A percentile compares a stretch with the other conserved stretches of the same genome.
Conservation (phyloP, 1,140 invertebrate species). For the Lepidostoma basale region DNA sequence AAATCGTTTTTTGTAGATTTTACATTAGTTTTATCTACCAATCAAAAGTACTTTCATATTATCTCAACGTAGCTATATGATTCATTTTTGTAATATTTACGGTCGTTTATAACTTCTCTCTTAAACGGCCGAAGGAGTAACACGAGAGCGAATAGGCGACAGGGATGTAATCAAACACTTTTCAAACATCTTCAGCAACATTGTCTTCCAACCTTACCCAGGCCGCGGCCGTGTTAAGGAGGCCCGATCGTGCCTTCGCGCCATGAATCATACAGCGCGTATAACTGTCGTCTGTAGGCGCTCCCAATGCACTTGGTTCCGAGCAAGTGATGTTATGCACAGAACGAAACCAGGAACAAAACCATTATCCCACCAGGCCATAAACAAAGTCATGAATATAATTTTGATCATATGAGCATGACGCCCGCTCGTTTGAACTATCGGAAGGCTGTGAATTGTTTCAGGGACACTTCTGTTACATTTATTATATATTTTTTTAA, state of each 20-base stretch:
- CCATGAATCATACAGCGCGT: slow-evolving; percentile 9
- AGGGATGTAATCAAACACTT: too few species aligned
- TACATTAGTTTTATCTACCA: too few species aligned
- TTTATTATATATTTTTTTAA: too few species aligned
- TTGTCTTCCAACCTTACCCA: not conserved
- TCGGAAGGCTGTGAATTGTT: slow-evolving; percentile 9
- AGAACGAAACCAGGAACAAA: slow-evolving; percentile 34
- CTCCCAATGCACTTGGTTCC: not conserved
- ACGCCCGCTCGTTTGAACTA: slow-evolving; percentile 17
- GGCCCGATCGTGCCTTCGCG: not conserved
- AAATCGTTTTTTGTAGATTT: too few species aligned
- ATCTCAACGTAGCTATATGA: too few species aligned
- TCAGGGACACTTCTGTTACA: too few species aligned
- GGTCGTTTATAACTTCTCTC: too few species aligned
- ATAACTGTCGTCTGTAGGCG: slow-evolving; percentile 6
- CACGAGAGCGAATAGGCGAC: too few species aligned
- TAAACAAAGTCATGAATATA: slow-evolving; percentile 41
- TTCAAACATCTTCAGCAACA: too few species aligned
- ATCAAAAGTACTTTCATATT: too few species aligned
- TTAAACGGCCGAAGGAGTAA: too few species aligned
- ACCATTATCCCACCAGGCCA: slow-evolving; percentile 40
- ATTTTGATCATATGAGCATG: slow-evolving; percentile 23
- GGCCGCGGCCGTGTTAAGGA: not conserved
- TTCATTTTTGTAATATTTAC: too few species aligned
- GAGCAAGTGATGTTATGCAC: not conserved